Evolutionary conservation across 2,113 vertebrate species (phyloP), one percentile per base, ranked within the genome.

Genomic region (Cyanoderma ruficeps): DNA sequence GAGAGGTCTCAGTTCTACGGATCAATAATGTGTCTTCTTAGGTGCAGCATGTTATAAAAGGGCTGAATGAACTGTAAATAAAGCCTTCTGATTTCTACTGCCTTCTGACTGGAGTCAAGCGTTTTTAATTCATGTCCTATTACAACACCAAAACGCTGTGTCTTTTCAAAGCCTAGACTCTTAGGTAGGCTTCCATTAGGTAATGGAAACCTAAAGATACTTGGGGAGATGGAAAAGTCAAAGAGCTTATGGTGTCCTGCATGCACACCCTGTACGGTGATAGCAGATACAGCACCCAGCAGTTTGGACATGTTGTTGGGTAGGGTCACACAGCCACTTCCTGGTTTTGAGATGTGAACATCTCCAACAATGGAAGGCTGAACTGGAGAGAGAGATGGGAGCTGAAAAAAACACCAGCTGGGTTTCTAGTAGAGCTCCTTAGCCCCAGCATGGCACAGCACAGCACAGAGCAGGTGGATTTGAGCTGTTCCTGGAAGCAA

Each of bases 381-480:
- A 81, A 65, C 33, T 70, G 27, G 25, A 87, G 53, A 47, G 1
- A 69, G 30, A 53, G 27, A 50, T 50, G 12, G 55, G 22, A 61
- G 42, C 31, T 67, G 37, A 35, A 30, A 69, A 28, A 59, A 80
- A 6, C 16, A 72, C 41, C 42, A 50, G 46, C 3, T 3, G 2
- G 30, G 30, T 31, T 92, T 79, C 37, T 30, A 18, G 17, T 2
- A 49, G 46, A 13, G 18, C 24, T 60, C 55, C 50, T 83, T 6
- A 35, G 59, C 27, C 42, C 44, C 0, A 0, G n/a, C n/a, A n/a
- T n/a, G 37, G 57, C 5, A 3, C 37, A 30, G 52, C 3, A 2
- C 41, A 35, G 77, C 82, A 57, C 75, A 37, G 35, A 28, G 35
- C 22, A 55, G 35, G 8, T 9, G 42, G 23, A 42, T 56, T 8